Evolutionary conservation across 2,113 vertebrate genomes (phyloP).

Genomic region (Dasyornis broadbenti): DNA sequence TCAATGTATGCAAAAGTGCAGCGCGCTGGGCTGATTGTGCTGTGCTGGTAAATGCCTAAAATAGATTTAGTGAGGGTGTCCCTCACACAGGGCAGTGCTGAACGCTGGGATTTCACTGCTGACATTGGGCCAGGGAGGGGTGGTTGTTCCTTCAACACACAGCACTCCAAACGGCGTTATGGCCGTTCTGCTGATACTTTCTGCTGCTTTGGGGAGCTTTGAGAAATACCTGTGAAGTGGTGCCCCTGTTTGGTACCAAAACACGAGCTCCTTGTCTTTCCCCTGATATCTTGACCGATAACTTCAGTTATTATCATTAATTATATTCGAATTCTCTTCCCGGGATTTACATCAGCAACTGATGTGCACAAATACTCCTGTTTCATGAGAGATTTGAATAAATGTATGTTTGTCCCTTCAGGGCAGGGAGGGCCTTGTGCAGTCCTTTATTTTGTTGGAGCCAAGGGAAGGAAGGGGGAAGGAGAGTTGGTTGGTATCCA

Average conservation of each 20-base stretch:
- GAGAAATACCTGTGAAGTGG: background rate
- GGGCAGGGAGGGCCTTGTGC: background rate
- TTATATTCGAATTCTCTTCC: background rate
- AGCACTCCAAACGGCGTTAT: background rate
- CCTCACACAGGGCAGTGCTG: background rate
- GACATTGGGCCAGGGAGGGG: background rate
- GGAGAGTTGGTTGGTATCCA: background rate
- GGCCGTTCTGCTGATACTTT: background rate
- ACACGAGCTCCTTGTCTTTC: background rate
- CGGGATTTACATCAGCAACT: background rate
- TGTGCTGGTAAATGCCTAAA: background rate
- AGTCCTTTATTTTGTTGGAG: background rate
- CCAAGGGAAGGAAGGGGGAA: background rate
- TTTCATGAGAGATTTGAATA: background rate
- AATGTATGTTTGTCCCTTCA: background rate
- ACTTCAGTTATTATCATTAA: background rate
- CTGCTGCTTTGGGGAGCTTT: background rate
- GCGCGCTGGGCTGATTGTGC: background rate
- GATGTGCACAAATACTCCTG: background rate
- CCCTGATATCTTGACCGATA: background rate
- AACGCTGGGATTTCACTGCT: background rate
- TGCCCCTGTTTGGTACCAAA: background rate
- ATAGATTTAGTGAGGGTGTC: background rate
- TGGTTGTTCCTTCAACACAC: background rate
- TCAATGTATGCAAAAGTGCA: background rate